Evolutionary conservation across 2,797 vertebrate genomes (phyloP).

Genomic region (Leptatherina wallacei): DNA sequence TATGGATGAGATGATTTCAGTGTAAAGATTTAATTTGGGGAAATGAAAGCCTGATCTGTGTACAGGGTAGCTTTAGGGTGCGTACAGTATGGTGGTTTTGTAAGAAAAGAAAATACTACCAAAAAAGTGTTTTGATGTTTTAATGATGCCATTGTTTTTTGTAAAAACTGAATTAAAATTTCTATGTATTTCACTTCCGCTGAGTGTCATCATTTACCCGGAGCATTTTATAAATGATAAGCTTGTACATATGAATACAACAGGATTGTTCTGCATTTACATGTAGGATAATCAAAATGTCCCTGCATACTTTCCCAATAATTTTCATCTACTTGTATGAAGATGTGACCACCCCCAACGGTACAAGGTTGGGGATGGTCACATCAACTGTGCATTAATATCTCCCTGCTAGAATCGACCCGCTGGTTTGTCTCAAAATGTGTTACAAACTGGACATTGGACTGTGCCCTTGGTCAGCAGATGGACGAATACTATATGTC

Average conservation of each 20-base stretch:
- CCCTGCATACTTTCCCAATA: too few relatives aligned
- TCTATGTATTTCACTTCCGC: slow-evolving; percentile 89
- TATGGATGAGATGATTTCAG: slow-evolving; percentile 34
- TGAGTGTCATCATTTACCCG: slow-evolving; percentile 31
- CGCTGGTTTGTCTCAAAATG: not conserved
- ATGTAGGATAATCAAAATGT: not conserved
- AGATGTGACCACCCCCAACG: not conserved
- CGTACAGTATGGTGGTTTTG: slow-evolving; percentile 83
- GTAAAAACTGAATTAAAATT: slow-evolving; percentile 95
- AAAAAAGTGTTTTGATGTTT: slow-evolving; percentile 91
- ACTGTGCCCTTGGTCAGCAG: not conserved
- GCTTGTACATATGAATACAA: not conserved
- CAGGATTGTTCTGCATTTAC: not conserved
- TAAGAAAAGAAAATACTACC: slow-evolving; percentile 82
- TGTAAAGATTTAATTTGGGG: slow-evolving; percentile 37
- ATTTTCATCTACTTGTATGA: not conserved
- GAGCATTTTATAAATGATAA: not conserved
- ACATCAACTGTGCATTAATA: slow-evolving; percentile 1
- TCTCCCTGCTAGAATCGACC: not conserved
- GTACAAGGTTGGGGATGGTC: not conserved
- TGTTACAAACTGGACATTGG: not conserved
- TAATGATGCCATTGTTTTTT: slow-evolving; percentile 91
- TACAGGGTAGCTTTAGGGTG: slow-evolving; percentile 81
- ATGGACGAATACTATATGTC: not conserved
- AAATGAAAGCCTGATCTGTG: slow-evolving; percentile 64